Conservation (phyloP, 2,797 vertebrate species). For the Gadopsis bispinosus region DNA sequence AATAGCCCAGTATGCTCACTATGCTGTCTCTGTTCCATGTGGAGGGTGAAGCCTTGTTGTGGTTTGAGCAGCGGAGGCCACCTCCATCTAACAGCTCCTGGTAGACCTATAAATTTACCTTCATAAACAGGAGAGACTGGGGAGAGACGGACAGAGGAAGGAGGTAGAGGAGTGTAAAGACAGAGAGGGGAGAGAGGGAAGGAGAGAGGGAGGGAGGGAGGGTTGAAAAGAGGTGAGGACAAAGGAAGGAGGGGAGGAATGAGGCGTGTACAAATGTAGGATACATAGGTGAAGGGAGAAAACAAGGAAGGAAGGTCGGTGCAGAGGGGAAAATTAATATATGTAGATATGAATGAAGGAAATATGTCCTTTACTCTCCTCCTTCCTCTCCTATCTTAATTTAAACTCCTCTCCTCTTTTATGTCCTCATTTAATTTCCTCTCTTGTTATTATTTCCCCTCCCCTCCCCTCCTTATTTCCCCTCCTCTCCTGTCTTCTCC, state of each 20-base stretch:
- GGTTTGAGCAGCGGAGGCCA: constrained; percentile 80
- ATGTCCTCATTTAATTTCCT: not conserved
- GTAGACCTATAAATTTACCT: constrained; percentile 86
- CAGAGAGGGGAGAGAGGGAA: not conserved
- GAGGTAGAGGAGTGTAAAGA: constrained; percentile 57
- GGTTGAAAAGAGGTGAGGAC: constrained; percentile 38
- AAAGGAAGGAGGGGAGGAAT: constrained; percentile 32
- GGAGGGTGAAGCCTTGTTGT: constrained; percentile 77
- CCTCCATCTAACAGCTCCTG: constrained; percentile 83
- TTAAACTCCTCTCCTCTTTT: not conserved
- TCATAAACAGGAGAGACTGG: constrained; percentile 84
- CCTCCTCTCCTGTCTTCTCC: not conserved
- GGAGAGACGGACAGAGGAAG: constrained; percentile 60
- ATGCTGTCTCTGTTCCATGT: constrained; percentile 67
- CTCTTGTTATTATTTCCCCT: not conserved
- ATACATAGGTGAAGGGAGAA: not conserved
- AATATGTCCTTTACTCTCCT: not conserved
- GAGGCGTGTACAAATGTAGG: constrained; percentile 17
- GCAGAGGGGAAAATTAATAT: not conserved
- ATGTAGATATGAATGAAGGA: constrained; percentile 8
- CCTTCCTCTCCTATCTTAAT: not conserved
- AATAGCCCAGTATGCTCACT: constrained; percentile 69
- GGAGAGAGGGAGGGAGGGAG: constrained; percentile 14
- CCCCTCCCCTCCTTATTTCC: not conserved
- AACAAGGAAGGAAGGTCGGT: not conserved